These are phyloP conservation scores for Paratilapia polleni DNA, from an alignment of 2,113 vertebrate genomes.

Conservation along the genomic window DNA sequence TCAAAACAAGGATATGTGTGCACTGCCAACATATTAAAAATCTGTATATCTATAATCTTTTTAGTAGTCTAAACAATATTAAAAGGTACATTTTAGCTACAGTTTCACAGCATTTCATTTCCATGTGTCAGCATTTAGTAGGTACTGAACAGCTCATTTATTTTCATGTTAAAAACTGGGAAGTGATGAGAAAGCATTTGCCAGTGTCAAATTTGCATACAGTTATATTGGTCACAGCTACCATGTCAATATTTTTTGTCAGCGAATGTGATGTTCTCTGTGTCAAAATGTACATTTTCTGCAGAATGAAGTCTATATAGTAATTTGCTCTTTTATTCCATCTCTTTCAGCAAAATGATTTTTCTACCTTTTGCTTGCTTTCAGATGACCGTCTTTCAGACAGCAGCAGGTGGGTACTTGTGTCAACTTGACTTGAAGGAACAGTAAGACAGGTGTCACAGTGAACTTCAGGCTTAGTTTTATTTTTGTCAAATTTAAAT, in stretches of 20 bases:
- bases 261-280: not conserved
- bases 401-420: slow-evolving; percentile 16
- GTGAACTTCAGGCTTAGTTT: slow-evolving; percentile 12
- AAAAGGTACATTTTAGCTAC: not conserved
- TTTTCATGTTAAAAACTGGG: not conserved
- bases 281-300: not conserved
- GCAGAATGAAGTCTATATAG: not conserved
- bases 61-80: not conserved
- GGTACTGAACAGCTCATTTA: not conserved
- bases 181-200: not conserved
- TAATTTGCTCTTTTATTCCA: not conserved
- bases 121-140: not conserved
- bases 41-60: not conserved
- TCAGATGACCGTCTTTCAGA: not conserved
- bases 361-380: not conserved
- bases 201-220: not conserved
- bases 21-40: not conserved
- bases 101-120: not conserved
- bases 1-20: not conserved
- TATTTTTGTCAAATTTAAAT: not conserved
- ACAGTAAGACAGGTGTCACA: slow-evolving; percentile 20
- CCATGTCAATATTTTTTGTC: not conserved
- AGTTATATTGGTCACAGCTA: not conserved
- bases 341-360: not conserved
- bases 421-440: slow-evolving; percentile 45